Conservation (phyloP, 2,797 vertebrate species). For the Siniperca undulata region DNA sequence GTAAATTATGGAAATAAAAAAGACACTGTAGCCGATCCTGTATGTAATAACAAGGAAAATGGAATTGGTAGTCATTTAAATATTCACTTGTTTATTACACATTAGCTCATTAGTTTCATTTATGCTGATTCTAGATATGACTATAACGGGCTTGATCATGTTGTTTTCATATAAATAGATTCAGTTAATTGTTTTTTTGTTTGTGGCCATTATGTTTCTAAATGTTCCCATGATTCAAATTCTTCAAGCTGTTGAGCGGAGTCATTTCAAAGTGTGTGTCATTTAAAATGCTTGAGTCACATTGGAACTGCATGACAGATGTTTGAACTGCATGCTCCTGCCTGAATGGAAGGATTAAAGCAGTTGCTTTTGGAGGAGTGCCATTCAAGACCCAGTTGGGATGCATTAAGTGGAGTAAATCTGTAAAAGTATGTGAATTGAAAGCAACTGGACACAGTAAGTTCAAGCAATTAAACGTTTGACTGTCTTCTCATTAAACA, state of each 20-base stretch:
- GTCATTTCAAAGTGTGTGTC: conserved; percentile 48
- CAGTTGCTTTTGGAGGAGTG: conserved; percentile 67
- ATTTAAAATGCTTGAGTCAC: conserved; percentile 60
- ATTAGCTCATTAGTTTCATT: conserved; percentile 18
- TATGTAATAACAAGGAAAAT: conserved; percentile 12
- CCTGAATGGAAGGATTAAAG: conserved; percentile 69
- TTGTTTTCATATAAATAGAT: conserved; percentile 44
- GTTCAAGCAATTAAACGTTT: conserved; percentile 33
- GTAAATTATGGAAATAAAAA: conserved; percentile 16
- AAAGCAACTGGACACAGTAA: conserved; percentile 36
- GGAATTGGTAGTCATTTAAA: not conserved
- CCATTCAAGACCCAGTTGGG: conserved; percentile 61
- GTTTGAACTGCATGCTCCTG: conserved; percentile 66
- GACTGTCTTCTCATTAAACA: conserved; percentile 5
- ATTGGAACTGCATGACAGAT: conserved; percentile 73
- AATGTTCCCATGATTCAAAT: conserved; percentile 52
- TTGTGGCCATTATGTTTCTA: conserved; percentile 21
- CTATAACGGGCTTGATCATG: conserved; percentile 10
- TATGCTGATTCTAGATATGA: conserved; percentile 11
- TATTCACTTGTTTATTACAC: conserved; percentile 12
- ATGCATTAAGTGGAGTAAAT: conserved; percentile 55
- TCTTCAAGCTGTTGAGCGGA: conserved; percentile 50
- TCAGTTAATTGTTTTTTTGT: conserved; percentile 38
- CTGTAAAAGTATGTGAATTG: conserved; percentile 48
- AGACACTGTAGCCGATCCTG: not conserved